These are phyloP conservation scores for Phyllostomus discolor DNA, from an alignment of 2,113 vertebrate species.

Conservation along the genomic window DNA sequence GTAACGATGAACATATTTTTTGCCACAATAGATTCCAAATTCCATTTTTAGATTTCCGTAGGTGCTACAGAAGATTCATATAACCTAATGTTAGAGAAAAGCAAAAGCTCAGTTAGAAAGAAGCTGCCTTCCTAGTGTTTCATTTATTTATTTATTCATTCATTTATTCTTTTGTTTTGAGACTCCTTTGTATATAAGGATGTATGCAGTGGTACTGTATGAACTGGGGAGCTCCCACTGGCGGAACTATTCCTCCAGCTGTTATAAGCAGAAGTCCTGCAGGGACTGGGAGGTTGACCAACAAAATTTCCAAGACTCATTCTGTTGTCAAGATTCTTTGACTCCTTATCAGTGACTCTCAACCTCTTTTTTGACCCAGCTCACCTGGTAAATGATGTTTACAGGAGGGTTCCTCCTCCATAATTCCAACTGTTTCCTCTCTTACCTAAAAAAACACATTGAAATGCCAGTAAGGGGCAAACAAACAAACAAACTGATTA, in stretches of 20 bases:
- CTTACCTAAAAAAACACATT: background rate
- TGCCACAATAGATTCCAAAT: conserved; percentile 25
- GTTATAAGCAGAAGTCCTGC: background rate
- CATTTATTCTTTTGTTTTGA: background rate
- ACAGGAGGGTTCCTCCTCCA: background rate
- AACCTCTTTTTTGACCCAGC: background rate
- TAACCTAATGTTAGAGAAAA: background rate
- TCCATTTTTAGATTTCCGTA: conserved; percentile 55
- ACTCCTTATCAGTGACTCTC: background rate
- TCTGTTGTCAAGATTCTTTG: background rate
- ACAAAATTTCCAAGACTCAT: background rate
- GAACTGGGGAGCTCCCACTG: background rate
- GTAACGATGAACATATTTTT: background rate
- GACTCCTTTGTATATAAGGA: background rate
- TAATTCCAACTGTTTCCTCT: background rate
- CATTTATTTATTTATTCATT: background rate
- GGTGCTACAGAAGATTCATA: background rate
- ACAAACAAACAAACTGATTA: background rate
- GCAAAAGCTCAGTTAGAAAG: background rate
- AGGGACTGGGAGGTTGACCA: background rate
- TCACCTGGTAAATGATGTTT: background rate
- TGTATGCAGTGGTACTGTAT: background rate
- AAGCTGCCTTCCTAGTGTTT: background rate
- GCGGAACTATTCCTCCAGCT: background rate
- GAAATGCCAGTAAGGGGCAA: background rate